Conservation (phyloP, 2,888 invertebrate species). For the Mellilla xanthometata region DNA sequence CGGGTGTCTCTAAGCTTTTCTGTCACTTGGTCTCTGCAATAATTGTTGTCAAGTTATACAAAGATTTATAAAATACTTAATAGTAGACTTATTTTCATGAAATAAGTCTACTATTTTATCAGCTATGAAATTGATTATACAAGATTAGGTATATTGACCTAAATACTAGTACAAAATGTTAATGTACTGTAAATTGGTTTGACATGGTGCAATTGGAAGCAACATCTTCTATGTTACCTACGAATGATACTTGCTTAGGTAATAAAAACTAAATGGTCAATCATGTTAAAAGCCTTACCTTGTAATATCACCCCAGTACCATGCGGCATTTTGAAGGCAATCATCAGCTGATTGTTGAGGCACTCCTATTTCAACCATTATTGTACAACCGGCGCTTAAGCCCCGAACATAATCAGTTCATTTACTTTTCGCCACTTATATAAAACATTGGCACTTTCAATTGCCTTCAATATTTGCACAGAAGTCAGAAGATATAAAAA, state of each 20-base stretch:
- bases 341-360: conserved; percentile 72
- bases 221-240: background rate
- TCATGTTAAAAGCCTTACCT: conserved; percentile 62
- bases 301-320: conserved; percentile 98
- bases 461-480: conserved; percentile 12
- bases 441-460: conserved; percentile 14
- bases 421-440: conserved; percentile 1
- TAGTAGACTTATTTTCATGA: no score
- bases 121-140: background rate
- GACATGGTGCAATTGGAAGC: background rate
- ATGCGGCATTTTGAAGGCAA: conserved; percentile 89
- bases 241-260: background rate
- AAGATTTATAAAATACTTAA: no score
- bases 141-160: conserved; percentile 5
- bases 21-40: conserved; percentile 93
- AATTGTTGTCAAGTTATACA: no score
- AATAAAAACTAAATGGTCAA: background rate
- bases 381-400: conserved; percentile 48
- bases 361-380: conserved; percentile 78
- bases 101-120: conserved; percentile 1
- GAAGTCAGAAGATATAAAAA: conserved; percentile 22
- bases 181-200: conserved; percentile 1
- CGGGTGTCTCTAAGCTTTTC: conserved; percentile 94
- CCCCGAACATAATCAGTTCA: conserved; percentile 35
- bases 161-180: conserved; percentile 3